Percentiles rank a stretch among this genome's conserved stretches.
These are phyloP conservation scores for Apostichopus japonicus DNA, from an alignment of 35 echinoderm and acorn worm genomes.

Conservation along the genomic window DNA sequence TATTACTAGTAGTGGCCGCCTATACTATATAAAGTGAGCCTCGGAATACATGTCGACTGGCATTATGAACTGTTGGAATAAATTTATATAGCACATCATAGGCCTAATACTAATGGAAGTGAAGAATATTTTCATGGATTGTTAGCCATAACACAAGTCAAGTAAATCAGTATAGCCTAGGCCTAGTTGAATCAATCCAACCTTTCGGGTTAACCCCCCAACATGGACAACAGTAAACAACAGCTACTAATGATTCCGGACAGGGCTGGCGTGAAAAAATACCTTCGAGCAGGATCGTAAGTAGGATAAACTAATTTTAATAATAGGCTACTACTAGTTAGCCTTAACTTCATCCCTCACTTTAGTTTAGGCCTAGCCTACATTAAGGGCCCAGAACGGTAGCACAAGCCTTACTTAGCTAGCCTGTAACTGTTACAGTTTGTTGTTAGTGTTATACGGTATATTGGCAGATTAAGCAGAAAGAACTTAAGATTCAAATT, in stretches of 20 bases:
- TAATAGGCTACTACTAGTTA: background rate
- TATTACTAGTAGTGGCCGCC: too few species aligned
- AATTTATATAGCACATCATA: too few species aligned
- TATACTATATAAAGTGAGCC: too few species aligned
- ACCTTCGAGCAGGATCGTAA: slow-evolving; percentile 36
- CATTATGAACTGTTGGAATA: too few species aligned
- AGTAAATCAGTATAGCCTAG: background rate
- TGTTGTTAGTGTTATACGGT: background rate
- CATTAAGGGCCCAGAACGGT: background rate
- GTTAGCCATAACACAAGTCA: background rate
- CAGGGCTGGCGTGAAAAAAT: background rate
- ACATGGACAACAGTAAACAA: background rate
- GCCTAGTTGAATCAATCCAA: background rate
- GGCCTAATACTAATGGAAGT: too few species aligned
- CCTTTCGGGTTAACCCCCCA: background rate
- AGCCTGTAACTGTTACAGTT: background rate
- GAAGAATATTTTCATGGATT: background rate
- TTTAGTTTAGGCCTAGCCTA: background rate
- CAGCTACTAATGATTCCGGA: background rate
- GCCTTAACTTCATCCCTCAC: background rate
- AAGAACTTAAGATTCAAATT: too few species aligned
- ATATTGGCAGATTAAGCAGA: too few species aligned
- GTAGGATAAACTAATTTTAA: background rate
- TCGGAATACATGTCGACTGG: too few species aligned
- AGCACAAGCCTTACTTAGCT: background rate